These are phyloP conservation scores for Nannoperca obscura DNA, from an alignment of 2,797 vertebrate genomes.

Conservation along the genomic window DNA sequence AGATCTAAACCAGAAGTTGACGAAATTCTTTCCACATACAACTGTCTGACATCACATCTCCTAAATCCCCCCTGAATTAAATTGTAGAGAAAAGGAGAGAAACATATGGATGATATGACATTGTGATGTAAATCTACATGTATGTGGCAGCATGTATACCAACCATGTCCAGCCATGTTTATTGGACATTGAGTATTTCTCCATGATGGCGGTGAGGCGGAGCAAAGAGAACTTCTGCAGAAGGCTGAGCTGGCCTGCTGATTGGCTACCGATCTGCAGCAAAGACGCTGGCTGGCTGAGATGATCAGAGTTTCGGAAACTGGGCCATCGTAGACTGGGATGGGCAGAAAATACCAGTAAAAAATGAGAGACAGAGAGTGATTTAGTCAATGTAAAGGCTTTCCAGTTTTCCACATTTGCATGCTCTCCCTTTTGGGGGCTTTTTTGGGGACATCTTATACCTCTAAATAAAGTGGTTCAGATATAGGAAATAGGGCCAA, in stretches of 20 bases:
- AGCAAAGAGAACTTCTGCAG: slow-evolving; percentile 97
- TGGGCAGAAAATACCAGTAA: slow-evolving; percentile 5
- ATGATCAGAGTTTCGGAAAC: slow-evolving; percentile 92
- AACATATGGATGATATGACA: neutral
- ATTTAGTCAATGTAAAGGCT: neutral
- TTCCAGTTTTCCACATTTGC: neutral
- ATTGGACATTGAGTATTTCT: slow-evolving; percentile 96
- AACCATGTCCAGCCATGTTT: slow-evolving; percentile 99
- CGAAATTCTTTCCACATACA: neutral
- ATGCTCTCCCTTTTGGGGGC: neutral
- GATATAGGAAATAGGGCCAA: neutral
- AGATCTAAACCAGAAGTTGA: neutral
- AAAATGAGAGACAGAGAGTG: neutral
- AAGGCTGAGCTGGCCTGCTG: slow-evolving; percentile 93
- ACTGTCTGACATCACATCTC: neutral
- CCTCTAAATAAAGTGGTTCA: neutral
- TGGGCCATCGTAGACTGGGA: slow-evolving; percentile 92
- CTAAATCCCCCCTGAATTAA: neutral
- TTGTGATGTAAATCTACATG: neutral
- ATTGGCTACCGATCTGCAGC: slow-evolving; percentile 93
- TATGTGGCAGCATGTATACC: slow-evolving; percentile 54
- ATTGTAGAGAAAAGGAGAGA: neutral
- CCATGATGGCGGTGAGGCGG: slow-evolving; percentile 97
- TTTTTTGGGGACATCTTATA: neutral
- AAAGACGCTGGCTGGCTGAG: slow-evolving; percentile 88